Conservation (phyloP, 2,888 invertebrate species). For the Hybos culiciformis region DNA sequence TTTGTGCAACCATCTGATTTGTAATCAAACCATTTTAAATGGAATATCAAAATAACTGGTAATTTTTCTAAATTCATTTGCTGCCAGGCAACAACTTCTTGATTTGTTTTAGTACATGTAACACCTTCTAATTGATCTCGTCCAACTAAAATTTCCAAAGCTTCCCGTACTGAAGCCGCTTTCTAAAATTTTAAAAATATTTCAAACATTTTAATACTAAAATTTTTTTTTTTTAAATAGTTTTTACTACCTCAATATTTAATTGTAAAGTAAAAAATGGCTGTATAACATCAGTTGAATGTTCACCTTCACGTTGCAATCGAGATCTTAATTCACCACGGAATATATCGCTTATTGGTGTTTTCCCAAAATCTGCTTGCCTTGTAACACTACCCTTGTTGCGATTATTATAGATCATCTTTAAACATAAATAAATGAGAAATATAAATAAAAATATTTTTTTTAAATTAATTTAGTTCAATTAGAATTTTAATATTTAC, state of each 20-base stretch:
- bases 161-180: slow-evolving; percentile 70
- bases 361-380: slow-evolving; percentile 64
- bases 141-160: slow-evolving; percentile 71
- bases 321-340: slow-evolving; percentile 80
- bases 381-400: slow-evolving; percentile 79
- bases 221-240: not conserved
- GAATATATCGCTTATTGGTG: slow-evolving; percentile 87
- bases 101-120: slow-evolving; percentile 64
- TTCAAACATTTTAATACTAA: slow-evolving; percentile 2
- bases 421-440: slow-evolving; percentile 5
- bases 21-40: slow-evolving; percentile 89
- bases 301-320: slow-evolving; percentile 51
- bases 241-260: slow-evolving; percentile 55
- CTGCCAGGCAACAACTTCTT: slow-evolving; percentile 79
- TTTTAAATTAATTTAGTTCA: not conserved
- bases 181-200: slow-evolving; percentile 41
- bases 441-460: not conserved
- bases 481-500: slow-evolving; percentile 19
- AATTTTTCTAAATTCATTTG: slow-evolving; percentile 79
- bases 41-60: slow-evolving; percentile 77
- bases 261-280: slow-evolving; percentile 92
- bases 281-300: slow-evolving; percentile 79
- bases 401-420: slow-evolving; percentile 57
- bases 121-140: slow-evolving; percentile 80
- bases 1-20: slow-evolving; percentile 80